phyloP scores from a whole-genome alignment of 2,113 vertebrate species.

The Tragelaphus scriptus region DNA sequence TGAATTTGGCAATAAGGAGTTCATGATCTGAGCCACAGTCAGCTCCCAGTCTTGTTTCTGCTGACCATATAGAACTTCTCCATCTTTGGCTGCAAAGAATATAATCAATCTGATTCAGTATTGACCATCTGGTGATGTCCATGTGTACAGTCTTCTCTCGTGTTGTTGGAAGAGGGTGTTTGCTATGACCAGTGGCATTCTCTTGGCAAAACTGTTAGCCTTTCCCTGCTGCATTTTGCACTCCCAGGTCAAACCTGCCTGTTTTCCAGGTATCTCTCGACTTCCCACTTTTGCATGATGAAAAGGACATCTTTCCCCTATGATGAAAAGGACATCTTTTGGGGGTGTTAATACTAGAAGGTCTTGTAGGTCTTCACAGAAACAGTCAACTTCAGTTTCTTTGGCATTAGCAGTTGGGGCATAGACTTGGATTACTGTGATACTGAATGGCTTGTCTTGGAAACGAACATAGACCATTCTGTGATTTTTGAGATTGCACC shows the following conservation, averaged over 20 bases:
- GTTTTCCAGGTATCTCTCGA: background rate
- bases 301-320: background rate
- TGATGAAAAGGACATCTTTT: background rate
- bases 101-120: background rate
- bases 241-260: background rate
- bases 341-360: background rate
- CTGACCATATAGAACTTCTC: background rate
- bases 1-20: background rate
- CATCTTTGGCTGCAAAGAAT: background rate
- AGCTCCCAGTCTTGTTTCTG: background rate
- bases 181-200: background rate
- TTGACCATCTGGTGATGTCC: background rate
- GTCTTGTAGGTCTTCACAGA: background rate
- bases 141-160: background rate
- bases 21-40: background rate
- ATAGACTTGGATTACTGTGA: background rate
- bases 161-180: background rate
- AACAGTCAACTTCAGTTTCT: background rate
- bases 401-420: background rate
- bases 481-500: background rate
- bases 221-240: background rate
- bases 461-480: background rate
- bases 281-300: background rate
- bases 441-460: background rate
- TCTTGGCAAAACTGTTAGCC: background rate